A percentile compares a stretch with the other conserved stretches of the same genome.
These are phyloP conservation scores for Anagyrus pseudococci DNA, from an alignment of 2,888 invertebrate species.

Conservation along the genomic window DNA sequence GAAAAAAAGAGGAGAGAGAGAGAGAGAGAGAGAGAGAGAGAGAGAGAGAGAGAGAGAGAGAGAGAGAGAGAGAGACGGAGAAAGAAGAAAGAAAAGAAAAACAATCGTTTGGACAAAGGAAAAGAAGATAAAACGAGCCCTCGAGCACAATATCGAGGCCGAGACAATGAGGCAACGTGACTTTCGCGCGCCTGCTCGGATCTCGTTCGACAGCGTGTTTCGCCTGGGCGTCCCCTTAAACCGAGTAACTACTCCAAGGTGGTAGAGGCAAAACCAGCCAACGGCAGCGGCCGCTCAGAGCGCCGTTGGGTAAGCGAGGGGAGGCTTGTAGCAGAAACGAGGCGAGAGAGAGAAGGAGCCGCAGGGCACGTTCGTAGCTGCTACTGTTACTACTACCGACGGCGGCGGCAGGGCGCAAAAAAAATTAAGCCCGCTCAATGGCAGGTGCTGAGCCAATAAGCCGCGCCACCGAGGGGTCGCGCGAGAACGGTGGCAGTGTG, in stretches of 20 bases:
- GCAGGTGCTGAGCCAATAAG: conserved; percentile 43
- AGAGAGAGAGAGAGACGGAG: background rate
- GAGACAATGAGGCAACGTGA: conserved; percentile 29
- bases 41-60: background rate
- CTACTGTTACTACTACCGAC: background rate
- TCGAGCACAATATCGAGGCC: no score
- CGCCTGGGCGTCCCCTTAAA: conserved; percentile 37
- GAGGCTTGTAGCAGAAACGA: background rate
- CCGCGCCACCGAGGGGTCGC: no score
- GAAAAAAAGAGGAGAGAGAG: background rate
- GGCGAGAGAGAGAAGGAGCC: conserved; percentile 21
- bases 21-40: conserved; percentile 6
- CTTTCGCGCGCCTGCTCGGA: conserved; percentile 17
- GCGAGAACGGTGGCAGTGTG: no score
- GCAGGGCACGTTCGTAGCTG: background rate
- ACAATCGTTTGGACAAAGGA: no score
- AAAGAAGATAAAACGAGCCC: conserved; percentile 5
- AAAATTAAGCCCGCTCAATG: conserved; percentile 34
- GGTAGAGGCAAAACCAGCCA: background rate
- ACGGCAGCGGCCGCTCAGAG: no score
- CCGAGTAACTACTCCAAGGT: no score
- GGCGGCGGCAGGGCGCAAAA: conserved; percentile 6
- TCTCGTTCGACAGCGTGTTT: conserved; percentile 20
- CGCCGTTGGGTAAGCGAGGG: background rate
- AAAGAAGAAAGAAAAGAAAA: background rate